phyloP scores from a whole-genome alignment of 2,888 invertebrate genomes.

The Linnaemya vulpina region DNA sequence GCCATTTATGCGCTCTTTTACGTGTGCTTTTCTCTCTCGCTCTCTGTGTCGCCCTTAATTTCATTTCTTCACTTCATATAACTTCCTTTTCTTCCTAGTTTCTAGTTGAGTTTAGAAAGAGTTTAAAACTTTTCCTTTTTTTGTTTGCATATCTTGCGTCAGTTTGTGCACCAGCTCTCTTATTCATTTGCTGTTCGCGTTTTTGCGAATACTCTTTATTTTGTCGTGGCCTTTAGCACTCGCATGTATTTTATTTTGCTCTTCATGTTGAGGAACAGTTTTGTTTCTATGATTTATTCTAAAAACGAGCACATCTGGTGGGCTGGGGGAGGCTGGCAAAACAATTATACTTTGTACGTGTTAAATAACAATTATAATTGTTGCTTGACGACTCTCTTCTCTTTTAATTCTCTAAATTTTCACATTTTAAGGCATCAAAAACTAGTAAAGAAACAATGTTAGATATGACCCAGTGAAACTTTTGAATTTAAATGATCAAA shows the following conservation, averaged over 20 bases:
- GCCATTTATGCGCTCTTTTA: slow-evolving; percentile 18
- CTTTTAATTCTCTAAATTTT: not conserved
- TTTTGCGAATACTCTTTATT: slow-evolving; percentile 15
- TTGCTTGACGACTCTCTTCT: slow-evolving; percentile 21
- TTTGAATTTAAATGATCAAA: not conserved
- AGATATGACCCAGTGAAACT: not conserved
- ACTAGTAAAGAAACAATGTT: not conserved
- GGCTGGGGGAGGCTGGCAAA: too few relatives aligned
- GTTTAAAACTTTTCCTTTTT: slow-evolving; percentile 22
- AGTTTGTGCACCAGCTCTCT: not conserved
- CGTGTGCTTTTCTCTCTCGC: not conserved
- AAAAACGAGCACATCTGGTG: not conserved
- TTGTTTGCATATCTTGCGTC: not conserved
- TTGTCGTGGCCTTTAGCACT: not conserved
- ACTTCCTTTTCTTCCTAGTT: slow-evolving; percentile 46
- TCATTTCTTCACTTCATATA: slow-evolving; percentile 32
- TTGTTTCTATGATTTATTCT: not conserved
- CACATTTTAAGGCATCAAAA: not conserved
- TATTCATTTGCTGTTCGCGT: not conserved
- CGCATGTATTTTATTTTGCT: not conserved
- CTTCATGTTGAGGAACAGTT: slow-evolving; percentile 1
- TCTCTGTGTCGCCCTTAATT: not conserved
- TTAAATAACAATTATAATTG: not conserved
- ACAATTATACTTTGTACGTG: not conserved
- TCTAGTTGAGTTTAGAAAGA: slow-evolving; percentile 32